Percentiles rank a stretch among this genome's conserved stretches.
phyloP scores from a whole-genome alignment of 1,140 invertebrate genomes.

The Proales similis region DNA sequence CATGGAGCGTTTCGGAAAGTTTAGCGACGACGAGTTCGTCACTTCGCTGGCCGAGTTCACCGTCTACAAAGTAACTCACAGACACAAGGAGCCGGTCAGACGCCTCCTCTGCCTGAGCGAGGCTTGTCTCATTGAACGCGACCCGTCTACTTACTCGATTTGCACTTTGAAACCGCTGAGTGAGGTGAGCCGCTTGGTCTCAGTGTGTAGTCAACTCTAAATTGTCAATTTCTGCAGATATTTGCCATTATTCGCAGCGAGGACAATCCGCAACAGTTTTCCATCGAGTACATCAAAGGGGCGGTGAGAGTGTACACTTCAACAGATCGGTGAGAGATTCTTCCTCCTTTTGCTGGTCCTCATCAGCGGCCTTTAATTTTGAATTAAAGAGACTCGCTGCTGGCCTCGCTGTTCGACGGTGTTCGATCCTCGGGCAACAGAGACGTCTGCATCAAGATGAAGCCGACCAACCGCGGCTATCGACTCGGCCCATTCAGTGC shows the following conservation, averaged over 20 bases:
- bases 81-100: slow-evolving; percentile 64
- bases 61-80: slow-evolving; percentile 74
- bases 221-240: too few species aligned
- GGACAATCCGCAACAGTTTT: slow-evolving; percentile 84
- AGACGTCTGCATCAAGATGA: slow-evolving; percentile 90
- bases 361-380: slow-evolving; percentile 30
- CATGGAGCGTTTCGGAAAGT: slow-evolving; percentile 78
- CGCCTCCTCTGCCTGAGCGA: slow-evolving; percentile 89
- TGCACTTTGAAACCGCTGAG: slow-evolving; percentile 76
- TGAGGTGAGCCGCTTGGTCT: too few species aligned
- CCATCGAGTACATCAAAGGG: slow-evolving; percentile 86
- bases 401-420: slow-evolving; percentile 89
- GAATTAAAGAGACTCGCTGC: slow-evolving; percentile 73
- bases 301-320: slow-evolving; percentile 76
- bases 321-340: slow-evolving; percentile 62
- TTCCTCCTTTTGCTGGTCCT: slow-evolving; percentile 17
- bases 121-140: slow-evolving; percentile 85
- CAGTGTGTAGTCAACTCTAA: too few species aligned
- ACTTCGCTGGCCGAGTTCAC: slow-evolving; percentile 84
- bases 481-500: slow-evolving; percentile 66
- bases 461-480: slow-evolving; percentile 68
- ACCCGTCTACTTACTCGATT: slow-evolving; percentile 87
- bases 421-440: slow-evolving; percentile 89
- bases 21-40: slow-evolving; percentile 73
- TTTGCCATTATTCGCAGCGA: slow-evolving; percentile 71